These are phyloP conservation scores for Phylloscopus trochilus DNA, from an alignment of 2,113 vertebrate species.

Conservation along the genomic window DNA sequence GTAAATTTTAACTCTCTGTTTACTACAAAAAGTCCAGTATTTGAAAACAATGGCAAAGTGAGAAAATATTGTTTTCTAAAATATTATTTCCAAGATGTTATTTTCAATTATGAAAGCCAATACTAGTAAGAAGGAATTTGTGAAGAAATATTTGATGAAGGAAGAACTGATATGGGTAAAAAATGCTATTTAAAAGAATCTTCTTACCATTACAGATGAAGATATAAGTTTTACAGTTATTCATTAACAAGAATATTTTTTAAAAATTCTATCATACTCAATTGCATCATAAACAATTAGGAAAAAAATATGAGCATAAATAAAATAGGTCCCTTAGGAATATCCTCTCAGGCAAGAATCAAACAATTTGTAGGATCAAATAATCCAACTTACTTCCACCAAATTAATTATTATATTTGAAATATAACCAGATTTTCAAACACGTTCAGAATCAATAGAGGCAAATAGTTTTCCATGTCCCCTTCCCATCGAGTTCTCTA, in stretches of 20 bases:
- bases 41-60: neutral
- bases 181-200: neutral
- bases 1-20: neutral
- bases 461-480: neutral
- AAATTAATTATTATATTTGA: neutral
- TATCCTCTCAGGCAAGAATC: neutral
- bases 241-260: neutral
- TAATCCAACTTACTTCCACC: neutral
- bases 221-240: neutral
- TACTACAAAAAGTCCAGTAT: neutral
- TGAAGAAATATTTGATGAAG: neutral
- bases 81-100: neutral
- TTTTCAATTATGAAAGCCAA: neutral
- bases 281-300: neutral
- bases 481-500: fast-evolving
- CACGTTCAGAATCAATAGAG: neutral
- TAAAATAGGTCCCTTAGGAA: neutral
- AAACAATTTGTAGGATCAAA: neutral
- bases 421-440: neutral
- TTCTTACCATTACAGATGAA: neutral
- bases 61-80: neutral
- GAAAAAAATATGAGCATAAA: neutral
- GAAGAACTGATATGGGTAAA: neutral
- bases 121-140: neutral
- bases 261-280: neutral